Base-by-base conservation (phyloP, 1,140 invertebrate species). In the Dysdera silvatica region DNA sequence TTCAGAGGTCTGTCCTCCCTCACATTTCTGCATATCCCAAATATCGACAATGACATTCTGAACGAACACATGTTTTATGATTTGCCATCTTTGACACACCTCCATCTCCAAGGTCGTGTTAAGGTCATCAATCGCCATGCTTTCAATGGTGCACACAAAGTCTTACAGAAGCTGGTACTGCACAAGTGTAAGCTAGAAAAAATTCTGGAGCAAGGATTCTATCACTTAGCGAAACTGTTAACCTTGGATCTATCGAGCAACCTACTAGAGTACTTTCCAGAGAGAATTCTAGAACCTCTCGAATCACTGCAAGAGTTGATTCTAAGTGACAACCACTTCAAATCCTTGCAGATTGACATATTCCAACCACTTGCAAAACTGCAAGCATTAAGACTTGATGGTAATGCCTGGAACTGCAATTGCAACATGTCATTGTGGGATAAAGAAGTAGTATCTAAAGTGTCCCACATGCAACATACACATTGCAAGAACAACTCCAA, bases 321-420 rank as follows among this genome's bases (percentile, higher is more conserved):
- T 61, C 69, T 87, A 18, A 79, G 81, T 53, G 75, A 80, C 41
- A 87, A 87, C 73, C 75, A 79, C 61, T 70, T 87, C 16, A 78
- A 69, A 14, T 75, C 78, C 16, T 59, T 87, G 49, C 81, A 84
- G 8, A 66, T 67, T 29, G 78, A 78, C 41, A 78, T 87, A 61
- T 85, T 86, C 59, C 73, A 49, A 77, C 71, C 58, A 16, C 81
- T 48, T 75, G 77, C 20, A 43, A 48, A 16, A 0, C 69, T 79
- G 3, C 80, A 80, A 74, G 71, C 84, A 37, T 78, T 82, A 3
- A 75, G 83, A 53, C 69, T 84, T 41, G 81, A 83, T 67, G 76
- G 78, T 8, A 87, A 87, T 76, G 84, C 83, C 10, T 86, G 84
- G 85, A 79, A 85, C 61, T 87, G 85, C 68, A 80, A 78, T 35